Evolutionary conservation across 2,113 vertebrate genomes (phyloP).

Genomic region (Gallinago paraguaiae): DNA sequence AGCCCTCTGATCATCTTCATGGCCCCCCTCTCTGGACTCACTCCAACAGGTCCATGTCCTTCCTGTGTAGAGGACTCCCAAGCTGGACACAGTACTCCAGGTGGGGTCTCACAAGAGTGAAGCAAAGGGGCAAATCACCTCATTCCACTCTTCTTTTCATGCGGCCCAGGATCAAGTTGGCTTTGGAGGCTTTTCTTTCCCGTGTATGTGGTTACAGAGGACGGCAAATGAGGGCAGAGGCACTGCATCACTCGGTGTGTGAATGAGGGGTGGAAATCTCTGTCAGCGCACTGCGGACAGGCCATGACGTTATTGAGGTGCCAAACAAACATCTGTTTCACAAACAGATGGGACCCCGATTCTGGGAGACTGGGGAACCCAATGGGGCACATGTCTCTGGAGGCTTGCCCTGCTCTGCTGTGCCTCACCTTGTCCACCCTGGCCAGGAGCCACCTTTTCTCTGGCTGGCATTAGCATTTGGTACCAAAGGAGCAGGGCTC

Average conservation of each 20-base stretch:
- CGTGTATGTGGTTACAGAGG: background rate
- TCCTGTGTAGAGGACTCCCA: too few relatives aligned
- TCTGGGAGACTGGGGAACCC: background rate
- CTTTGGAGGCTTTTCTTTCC: background rate
- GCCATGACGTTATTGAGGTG: accelerated
- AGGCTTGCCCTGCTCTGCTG: background rate
- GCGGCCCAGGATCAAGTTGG: background rate
- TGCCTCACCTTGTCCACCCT: background rate
- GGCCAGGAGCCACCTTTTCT: background rate
- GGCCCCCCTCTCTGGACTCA: background rate
- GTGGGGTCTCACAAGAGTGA: background rate
- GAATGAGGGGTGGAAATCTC: background rate
- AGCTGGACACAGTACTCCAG: background rate
- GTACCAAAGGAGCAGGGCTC: background rate
- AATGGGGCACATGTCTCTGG: background rate
- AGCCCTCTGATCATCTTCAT: background rate
- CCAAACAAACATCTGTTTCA: background rate
- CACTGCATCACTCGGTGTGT: background rate
- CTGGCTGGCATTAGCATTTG: background rate
- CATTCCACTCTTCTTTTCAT: background rate
- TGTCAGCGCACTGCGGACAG: accelerated
- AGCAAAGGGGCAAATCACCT: background rate
- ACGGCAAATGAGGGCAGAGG: background rate
- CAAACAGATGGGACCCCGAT: accelerated
- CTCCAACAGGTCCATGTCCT: background rate